These are phyloP conservation scores for Pristionchus exspectatus DNA, from an alignment of 2,888 invertebrate species.

Conservation along the genomic window DNA sequence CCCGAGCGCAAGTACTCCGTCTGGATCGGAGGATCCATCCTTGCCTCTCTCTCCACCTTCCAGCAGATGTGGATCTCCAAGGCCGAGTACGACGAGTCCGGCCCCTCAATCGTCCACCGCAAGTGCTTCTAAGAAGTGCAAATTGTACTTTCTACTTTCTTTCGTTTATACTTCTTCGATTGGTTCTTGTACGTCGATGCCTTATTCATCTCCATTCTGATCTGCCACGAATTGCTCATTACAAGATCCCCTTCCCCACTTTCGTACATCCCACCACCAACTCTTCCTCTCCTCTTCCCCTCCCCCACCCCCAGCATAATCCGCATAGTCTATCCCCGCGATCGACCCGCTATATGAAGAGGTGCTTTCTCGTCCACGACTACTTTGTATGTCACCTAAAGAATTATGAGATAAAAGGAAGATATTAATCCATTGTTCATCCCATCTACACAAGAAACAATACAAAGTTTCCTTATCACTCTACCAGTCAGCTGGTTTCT, in stretches of 20 bases:
- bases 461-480: too few species aligned
- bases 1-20: constrained; percentile 95
- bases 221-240: constrained; percentile 47
- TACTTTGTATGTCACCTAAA: constrained; percentile 14
- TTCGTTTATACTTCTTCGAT: constrained; percentile 16
- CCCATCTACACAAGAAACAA: too few species aligned
- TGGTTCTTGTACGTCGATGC: constrained; percentile 3
- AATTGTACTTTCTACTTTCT: neutral
- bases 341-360: constrained; percentile 37
- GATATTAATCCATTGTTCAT: neutral
- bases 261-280: neutral
- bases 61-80: constrained; percentile 88
- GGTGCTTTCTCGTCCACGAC: constrained; percentile 28
- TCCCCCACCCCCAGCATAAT: neutral
- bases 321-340: constrained; percentile 38
- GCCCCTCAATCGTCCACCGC: constrained; percentile 94
- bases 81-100: constrained; percentile 91
- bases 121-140: constrained; percentile 86
- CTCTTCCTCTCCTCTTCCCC: neutral
- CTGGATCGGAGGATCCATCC: constrained; percentile 96
- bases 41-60: constrained; percentile 91
- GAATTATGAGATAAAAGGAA: constrained; percentile 34
- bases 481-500: too few species aligned
- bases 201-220: constrained; percentile 42
- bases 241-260: neutral